These are phyloP conservation scores for Cyprinodon diabolis DNA, from an alignment of 2,797 vertebrate species.

Conservation along the genomic window DNA sequence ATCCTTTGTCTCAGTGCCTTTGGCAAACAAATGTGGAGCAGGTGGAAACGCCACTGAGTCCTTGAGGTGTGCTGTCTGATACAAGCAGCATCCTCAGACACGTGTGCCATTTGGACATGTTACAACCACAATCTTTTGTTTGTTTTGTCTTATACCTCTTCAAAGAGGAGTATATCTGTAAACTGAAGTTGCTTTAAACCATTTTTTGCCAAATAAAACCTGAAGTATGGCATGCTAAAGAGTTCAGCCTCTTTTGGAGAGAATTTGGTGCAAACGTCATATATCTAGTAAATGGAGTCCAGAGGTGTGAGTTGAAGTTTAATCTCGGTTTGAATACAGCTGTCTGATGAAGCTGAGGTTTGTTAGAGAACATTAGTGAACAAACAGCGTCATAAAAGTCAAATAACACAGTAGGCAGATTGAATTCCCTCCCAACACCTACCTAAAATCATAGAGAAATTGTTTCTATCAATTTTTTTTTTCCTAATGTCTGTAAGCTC, in stretches of 20 bases:
- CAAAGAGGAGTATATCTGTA: background rate
- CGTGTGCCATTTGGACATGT: background rate
- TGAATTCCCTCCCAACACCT: background rate
- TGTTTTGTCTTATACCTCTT: background rate
- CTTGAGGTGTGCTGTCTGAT: constrained; percentile 69
- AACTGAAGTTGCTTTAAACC: background rate
- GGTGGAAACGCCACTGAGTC: constrained; percentile 60
- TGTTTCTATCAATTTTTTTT: background rate
- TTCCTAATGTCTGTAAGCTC: background rate
- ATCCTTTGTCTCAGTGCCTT: constrained; percentile 34
- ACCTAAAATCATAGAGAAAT: background rate
- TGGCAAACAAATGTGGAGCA: constrained; percentile 73
- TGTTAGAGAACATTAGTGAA: background rate
- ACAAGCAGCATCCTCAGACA: constrained; percentile 56
- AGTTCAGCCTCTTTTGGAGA: too few species aligned
- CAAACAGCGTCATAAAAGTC: background rate
- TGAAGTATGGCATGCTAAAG: background rate
- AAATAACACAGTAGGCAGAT: background rate
- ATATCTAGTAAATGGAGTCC: too few species aligned
- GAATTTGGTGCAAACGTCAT: too few species aligned
- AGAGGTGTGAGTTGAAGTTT: too few species aligned
- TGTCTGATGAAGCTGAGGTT: background rate
- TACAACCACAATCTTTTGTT: background rate
- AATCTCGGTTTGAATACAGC: background rate
- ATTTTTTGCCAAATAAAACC: background rate